Conservation (phyloP, 37 sponge, comb jelly and placozoan species). For the Cliona cf. orientalis region DNA sequence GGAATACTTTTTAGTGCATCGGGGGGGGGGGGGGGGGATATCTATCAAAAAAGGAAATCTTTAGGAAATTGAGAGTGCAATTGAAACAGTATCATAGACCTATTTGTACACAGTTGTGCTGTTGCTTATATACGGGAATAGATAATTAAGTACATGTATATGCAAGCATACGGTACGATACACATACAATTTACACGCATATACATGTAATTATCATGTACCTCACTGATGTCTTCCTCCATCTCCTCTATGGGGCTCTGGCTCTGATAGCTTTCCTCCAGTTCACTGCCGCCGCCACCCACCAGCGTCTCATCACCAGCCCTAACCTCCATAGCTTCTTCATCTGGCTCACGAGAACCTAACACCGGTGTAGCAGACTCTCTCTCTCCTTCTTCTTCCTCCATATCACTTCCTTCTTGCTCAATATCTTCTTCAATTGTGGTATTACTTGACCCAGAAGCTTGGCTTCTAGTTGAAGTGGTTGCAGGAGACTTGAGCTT, state of each 20-base stretch:
- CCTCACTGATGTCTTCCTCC: constrained; percentile 37
- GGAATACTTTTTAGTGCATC: too few species aligned
- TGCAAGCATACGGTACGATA: too few species aligned
- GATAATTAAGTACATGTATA: too few species aligned
- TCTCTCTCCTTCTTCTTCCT: not conserved
- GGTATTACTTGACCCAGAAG: not conserved
- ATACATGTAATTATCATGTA: too few species aligned
- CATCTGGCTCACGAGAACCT: too few species aligned
- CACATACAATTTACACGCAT: too few species aligned
- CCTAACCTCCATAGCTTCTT: not conserved
- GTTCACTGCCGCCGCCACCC: constrained; percentile 37
- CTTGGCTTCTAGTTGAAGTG: not conserved
- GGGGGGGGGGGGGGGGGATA: too few species aligned
- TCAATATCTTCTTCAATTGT: not conserved
- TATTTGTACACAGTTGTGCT: too few species aligned
- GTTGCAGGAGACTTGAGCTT: constrained; percentile 1
- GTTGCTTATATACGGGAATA: too few species aligned
- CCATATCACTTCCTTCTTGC: not conserved
- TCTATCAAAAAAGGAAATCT: too few species aligned
- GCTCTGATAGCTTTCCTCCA: not conserved
- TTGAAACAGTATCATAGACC: too few species aligned
- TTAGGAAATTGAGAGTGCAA: too few species aligned
- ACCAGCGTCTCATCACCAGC: constrained; percentile 16
- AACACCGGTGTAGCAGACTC: not conserved
- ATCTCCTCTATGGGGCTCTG: not conserved